Evolutionary conservation across 2,888 invertebrate species (phyloP).

Genomic region (Rosalia funebris): DNA sequence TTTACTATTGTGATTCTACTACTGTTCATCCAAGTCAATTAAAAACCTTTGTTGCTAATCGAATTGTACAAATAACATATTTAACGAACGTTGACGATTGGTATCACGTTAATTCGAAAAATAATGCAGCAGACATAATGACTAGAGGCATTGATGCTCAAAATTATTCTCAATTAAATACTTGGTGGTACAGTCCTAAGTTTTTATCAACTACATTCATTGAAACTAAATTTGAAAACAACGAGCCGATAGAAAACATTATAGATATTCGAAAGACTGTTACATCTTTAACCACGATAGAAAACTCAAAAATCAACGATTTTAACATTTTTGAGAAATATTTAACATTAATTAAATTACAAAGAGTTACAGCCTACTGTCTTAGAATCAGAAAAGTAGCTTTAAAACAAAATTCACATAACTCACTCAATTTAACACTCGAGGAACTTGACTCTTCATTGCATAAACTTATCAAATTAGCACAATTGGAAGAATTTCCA

Average conservation of each 20-base stretch:
- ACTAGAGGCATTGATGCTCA: conserved; percentile 3
- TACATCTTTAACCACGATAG: too few species aligned
- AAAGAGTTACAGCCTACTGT: conserved; percentile 12
- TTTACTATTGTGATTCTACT: conserved; percentile 33
- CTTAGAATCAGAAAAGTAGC: conserved; percentile 9
- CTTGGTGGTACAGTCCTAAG: conserved; percentile 14
- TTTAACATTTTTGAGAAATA: conserved; percentile 16
- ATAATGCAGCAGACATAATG: conserved; percentile 19
- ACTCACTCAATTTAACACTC: conserved; percentile 4
- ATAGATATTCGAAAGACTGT: too few species aligned
- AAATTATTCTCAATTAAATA: not conserved
- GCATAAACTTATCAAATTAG: conserved; percentile 6
- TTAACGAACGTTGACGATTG: not conserved
- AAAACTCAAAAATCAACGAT: too few species aligned
- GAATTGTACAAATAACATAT: conserved; percentile 8
- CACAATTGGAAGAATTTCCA: conserved; percentile 13
- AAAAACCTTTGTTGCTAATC: conserved; percentile 27
- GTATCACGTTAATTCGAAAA: conserved; percentile 1
- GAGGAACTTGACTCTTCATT: conserved; percentile 5
- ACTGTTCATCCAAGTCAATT: conserved; percentile 27
- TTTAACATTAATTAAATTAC: conserved; percentile 20
- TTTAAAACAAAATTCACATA: conserved; percentile 4
- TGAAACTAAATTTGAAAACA: too few species aligned
- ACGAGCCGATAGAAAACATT: too few species aligned
- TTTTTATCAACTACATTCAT: conserved; percentile 8